Base-by-base conservation (phyloP, 2,888 invertebrate genomes). In the Campaea margaritaria region DNA sequence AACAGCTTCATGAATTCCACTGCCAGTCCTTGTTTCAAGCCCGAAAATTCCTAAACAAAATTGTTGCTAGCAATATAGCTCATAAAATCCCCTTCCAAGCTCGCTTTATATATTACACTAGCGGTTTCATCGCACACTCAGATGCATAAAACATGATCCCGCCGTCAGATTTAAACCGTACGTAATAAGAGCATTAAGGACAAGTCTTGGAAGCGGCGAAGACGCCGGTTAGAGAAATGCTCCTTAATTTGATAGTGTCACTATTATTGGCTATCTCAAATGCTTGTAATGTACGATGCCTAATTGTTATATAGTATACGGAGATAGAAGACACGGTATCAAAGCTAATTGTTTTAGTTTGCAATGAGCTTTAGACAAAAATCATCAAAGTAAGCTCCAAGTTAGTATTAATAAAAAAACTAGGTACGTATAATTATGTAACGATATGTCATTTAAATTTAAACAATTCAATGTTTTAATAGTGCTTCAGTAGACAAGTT, bases 111-210 rank as follows among this genome's bases (percentile, higher is more conserved):
- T 86, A 86, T 89, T 86, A 86, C 84, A 82, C 81, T 81, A 77
- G 87, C 83, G 85, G 89, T 89, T 86, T 87, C 89, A 85, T 85
- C 89, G 89, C 85, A 82, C 83, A 85, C 87, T 85, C 79, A 83
- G 86, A 91, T 91, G 91, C 91, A 91, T 91, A 90, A 91, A 89
- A 91, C 91, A 91, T 91, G 91, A 91, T 87, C 85, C 83, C 79
- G 73, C 78, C 89, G 88, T 90, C 89, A 89, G 91, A 91, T 91
- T 91, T 91, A 91, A 91, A 89, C 89, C 87, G 85, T 83, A 84
- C 82, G 90, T 89, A 91, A 91, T 91, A 91, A 91, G 87, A 90
- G 82, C 87, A 91, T 89, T 87, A 88, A 75, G 80, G 80, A 75
- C 78, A 80, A 67, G 77, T 78, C 77, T 78, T 75, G 74, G 72